Base-by-base conservation (phyloP, 2,797 vertebrate species). In the Microctenopoma stevenorrisi region DNA sequence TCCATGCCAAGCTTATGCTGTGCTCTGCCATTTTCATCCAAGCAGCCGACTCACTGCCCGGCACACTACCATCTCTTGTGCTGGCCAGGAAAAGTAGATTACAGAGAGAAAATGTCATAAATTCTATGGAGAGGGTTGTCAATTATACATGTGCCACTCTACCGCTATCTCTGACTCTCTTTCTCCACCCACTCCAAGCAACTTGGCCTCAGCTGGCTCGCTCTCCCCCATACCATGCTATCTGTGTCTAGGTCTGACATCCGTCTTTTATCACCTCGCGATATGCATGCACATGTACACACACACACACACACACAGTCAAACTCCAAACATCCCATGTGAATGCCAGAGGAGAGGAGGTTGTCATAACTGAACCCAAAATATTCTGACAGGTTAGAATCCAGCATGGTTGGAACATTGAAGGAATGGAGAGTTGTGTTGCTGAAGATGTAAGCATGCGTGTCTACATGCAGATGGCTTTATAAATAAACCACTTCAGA, bases 111-210 rank as follows among this genome's bases (percentile, higher is more conserved):
- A 85, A 90, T 88, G 85, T 86, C 89, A 86, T 86, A 83, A 83
- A 90, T 56, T 87, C 85, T 80, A 69, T 63, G 62, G 85, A 87
- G 82, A 85, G 78, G 85, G 85, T 85, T 90, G 87, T 91, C 86
- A 90, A 91, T 91, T 88, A 92, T 90, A 90, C 88, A 91, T 90
- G 81, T 81, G 74, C 72, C 79, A 80, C 83, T 73, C 81, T 53
- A 82, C 72, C 50, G 74, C 84, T 83, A 70, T 76, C 81, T 83
- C 64, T 42, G 76, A 77, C 74, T 75, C 50, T 46, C 79, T 74
- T 58, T 81, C 79, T 86, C 73, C 78, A 30, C 80, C 85, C 87
- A 84, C 82, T 81, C 80, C 56, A 33, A 78, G 64, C 12, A 15
- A 77, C 79, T 85, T 74, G 72, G 79, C 74, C 35, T 16, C 62